Evolutionary conservation across 53 echinoderm and acorn worm genomes (phyloP), one percentile per base, ranked within the genome.

Genomic region (Paracentrotus lividus): DNA sequence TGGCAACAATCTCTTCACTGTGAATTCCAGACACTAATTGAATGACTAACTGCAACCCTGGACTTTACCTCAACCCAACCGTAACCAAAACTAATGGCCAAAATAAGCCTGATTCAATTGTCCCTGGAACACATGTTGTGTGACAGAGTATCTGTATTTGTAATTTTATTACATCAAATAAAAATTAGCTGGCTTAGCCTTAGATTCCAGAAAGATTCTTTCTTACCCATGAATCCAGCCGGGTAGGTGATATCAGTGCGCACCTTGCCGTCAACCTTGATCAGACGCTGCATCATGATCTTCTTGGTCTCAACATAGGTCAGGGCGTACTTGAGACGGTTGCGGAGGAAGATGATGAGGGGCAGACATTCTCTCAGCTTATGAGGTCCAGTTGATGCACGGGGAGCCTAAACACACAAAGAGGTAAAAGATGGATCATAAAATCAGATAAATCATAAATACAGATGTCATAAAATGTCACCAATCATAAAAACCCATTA

Each of bases 181-280:
- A n/a, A n/a, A n/a, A n/a, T n/a, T n/a, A n/a, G n/a, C n/a, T n/a
- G n/a, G n/a, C n/a, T n/a, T n/a, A n/a, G n/a, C n/a, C n/a, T n/a
- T n/a, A n/a, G n/a, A n/a, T n/a, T n/a, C n/a, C n/a, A 68, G 47
- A 0, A n/a, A n/a, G n/a, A n/a, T n/a, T n/a, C n/a, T n/a, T 54
- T 94, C 97, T 93, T 52, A 98, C 99, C 99, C 99, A 98, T 98
- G 96, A 96, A 97, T 40, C 99, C 99, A 29, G 97, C 94, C 18
- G 99, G 99, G 87, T 94, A 98, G 92, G 93, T 96, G 95, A 98
- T 96, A 89, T 97, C 99, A 12, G 99, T 99, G 85, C 99, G 96
- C 76, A 99, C 97, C 90, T 99, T 99, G 97, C 97, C 97, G 88
- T 99, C 99, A 61, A 99, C 96, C 96, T 99, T 99, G 93, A 99